Base-by-base conservation (phyloP, 2,888 invertebrate species). In the Horisme vitalbata region DNA sequence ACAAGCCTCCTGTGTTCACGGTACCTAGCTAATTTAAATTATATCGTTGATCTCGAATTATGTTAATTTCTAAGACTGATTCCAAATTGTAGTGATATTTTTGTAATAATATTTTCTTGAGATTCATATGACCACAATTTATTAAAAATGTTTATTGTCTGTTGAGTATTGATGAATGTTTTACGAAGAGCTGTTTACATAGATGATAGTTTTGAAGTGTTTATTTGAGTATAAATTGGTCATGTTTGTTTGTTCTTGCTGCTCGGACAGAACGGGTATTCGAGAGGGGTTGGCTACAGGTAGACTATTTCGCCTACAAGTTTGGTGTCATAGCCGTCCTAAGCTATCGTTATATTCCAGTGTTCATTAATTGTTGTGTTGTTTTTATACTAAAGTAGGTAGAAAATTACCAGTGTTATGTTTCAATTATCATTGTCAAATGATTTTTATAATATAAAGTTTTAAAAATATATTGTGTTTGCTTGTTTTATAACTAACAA, bases 231-330 rank as follows among this genome's bases (percentile, higher is more conserved):
- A 65, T 66, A 74, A 74, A 76, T 72, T 72, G 65, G 58, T 74
- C 46, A 69, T 73, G 73, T 78, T 69, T 73, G 61, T 75, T 71
- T 76, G 74, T 83, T 79, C 77, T 77, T 65, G 88, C 88, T 71
- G 84, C 87, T 76, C 65, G 79, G 74, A 84, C 78, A 87, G 86
- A 81, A 84, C 68, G 86, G 80, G 70, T 83, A 80, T 66, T 76
- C 81, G 78, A 81, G 84, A 80, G 86, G 74, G 79, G 81, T 81
- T 69, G 79, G 79, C 71, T 79, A 81, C 83, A 86, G 86, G 83
- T 87, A 86, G 83, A 77, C 50, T 37, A 44, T 39, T 41, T 35
- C 33, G 41, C 45, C 45, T 43, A 45, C 33, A 38, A 21, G 34
- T 45, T 41, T 24, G 45, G 36, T 43, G 23, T 32, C 32, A 45